Evolutionary conservation across 2,113 vertebrate genomes (phyloP), one percentile per base, ranked within the genome.

Genomic region (Lates calcarifer): DNA sequence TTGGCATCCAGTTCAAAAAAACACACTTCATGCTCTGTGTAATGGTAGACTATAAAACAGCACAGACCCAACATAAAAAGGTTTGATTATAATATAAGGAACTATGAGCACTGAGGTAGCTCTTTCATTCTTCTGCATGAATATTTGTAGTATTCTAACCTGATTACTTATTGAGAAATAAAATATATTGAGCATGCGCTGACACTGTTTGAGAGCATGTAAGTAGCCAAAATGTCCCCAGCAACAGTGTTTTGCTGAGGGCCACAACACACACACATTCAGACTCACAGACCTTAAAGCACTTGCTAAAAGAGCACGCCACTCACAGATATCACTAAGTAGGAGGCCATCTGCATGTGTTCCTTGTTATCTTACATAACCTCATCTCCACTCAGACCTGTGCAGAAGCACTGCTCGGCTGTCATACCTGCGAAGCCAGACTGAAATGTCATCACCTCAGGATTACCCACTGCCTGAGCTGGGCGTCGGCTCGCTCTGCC

Each of bases 371-470:
- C 55, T 56, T 65, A 58, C 12, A 60, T 66, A 65, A 84, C 10
- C 35, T 63, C 41, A 31, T 62, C 24, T 56, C n/a, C 35, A 14
- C 17, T 35, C 29, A 51, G 9, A 61, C 41, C 43, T 43, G 22
- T 61, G 51, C 24, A 60, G 51, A 53, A 20, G 29, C 29, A 53
- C 14, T 17, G 45, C 7, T 71, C 12, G 69, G 56, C 37, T 26
- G 12, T 22, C 45, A 14, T 77, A 83, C 56, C 81, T 78, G 79
- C 64, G 63, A 43, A 61, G 17, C 17, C 8, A 69, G 74, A 74
- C 63, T 49, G 47, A 82, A 66, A 81, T 82, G 84, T 89, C 90
- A 81, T 79, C 87, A 58, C 87, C 62, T 86, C 74, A 78, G 84
- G 79, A 82, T 90, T 82, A 68, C 28, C 66, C 1, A 6, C 24